These are phyloP conservation scores for Helicoverpa assulta DNA, from an alignment of 2,888 invertebrate species.

Conservation along the genomic window DNA sequence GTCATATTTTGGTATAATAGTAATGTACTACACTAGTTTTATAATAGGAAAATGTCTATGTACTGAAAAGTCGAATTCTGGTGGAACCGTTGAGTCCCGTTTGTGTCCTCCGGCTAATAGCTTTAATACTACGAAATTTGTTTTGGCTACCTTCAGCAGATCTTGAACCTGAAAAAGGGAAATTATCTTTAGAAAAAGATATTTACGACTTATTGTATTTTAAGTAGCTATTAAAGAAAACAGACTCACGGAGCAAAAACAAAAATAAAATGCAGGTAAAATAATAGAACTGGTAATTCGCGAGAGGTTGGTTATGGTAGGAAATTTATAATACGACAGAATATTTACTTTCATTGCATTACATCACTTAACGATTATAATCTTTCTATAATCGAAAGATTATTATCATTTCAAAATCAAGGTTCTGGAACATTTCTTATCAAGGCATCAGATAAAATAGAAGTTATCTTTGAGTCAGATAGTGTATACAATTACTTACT, in stretches of 20 bases:
- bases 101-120: conserved; percentile 97
- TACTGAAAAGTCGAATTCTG: conserved; percentile 97
- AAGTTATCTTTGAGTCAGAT: not conserved
- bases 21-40: conserved; percentile 89
- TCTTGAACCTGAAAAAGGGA: conserved; percentile 92
- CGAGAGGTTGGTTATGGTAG: too few relatives aligned
- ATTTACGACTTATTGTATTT: not conserved
- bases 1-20: conserved; percentile 23
- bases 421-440: not conserved
- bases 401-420: conserved; percentile 1
- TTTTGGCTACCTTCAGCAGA: conserved; percentile 97
- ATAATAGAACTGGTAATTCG: too few relatives aligned
- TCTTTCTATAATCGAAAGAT: not conserved
- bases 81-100: conserved; percentile 95
- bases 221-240: not conserved
- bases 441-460: not conserved
- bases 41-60: conserved; percentile 98
- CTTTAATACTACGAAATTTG: conserved; percentile 98
- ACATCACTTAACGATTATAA: not conserved
- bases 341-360: too few relatives aligned
- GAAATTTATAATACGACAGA: too few relatives aligned
- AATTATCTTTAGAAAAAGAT: not conserved
- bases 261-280: too few relatives aligned
- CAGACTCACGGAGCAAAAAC: not conserved
- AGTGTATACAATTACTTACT: conserved; percentile 81